A percentile compares a stretch with the other conserved stretches of the same genome.
These are phyloP conservation scores for Phoxinus dragarum DNA, from an alignment of 2,797 vertebrate genomes.

Conservation along the genomic window DNA sequence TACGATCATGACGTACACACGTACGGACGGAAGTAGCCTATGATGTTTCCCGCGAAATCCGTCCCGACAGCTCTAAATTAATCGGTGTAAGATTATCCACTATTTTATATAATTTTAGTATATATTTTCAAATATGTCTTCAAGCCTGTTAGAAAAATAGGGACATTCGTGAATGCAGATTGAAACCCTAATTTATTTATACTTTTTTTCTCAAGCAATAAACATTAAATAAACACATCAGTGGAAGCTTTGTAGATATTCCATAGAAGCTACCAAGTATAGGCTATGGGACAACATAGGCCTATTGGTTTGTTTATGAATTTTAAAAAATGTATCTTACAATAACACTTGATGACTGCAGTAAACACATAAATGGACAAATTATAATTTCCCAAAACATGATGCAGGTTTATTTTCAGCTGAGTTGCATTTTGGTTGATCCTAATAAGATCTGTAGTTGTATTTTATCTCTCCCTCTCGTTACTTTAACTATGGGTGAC, in stretches of 20 bases:
- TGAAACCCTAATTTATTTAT: neutral
- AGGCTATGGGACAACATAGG: neutral
- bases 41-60: neutral
- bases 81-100: too few species aligned
- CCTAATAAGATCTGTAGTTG: slow-evolving; percentile 34
- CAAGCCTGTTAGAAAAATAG: neutral
- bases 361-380: neutral
- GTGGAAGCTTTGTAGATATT: neutral
- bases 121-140: neutral
- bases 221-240: neutral
- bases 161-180: neutral
- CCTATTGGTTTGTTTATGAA: neutral
- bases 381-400: slow-evolving; percentile 1
- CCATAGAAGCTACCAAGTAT: neutral
- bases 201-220: neutral
- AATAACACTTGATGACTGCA: neutral
- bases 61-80: neutral
- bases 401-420: slow-evolving; percentile 57
- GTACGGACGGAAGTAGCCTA: too few species aligned
- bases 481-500: slow-evolving; percentile 96
- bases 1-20: neutral
- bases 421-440: slow-evolving; percentile 29
- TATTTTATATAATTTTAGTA: neutral
- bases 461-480: slow-evolving; percentile 55
- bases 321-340: neutral